A percentile compares a stretch with the other conserved stretches of the same genome.
Conservation (phyloP, 2,797 vertebrate genomes). For the Hylomyscus alleni region DNA sequence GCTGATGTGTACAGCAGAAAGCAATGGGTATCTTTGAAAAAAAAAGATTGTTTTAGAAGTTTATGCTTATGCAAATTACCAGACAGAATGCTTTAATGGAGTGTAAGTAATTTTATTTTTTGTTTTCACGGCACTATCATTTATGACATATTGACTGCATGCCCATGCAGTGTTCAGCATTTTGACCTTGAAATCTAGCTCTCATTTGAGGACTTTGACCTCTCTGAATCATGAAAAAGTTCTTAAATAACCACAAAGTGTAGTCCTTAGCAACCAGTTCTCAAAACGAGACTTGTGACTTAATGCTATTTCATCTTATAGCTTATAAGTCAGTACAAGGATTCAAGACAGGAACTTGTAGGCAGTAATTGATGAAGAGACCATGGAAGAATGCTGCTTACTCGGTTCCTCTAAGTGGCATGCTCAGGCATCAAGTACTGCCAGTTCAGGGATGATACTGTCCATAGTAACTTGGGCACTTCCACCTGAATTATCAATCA, state of each 20-base stretch:
- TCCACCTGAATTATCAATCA: background rate
- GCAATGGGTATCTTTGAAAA: background rate
- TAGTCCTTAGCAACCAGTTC: background rate
- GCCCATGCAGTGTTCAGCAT: background rate
- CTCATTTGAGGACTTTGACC: background rate
- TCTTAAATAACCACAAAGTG: background rate
- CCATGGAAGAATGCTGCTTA: background rate
- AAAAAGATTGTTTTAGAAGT: slow-evolving; percentile 41
- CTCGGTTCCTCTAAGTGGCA: too few relatives aligned
- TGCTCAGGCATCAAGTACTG: background rate
- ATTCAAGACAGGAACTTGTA: background rate
- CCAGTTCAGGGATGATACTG: background rate
- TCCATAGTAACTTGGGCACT: background rate
- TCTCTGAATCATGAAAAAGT: background rate
- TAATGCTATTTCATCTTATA: background rate
- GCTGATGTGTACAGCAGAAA: background rate
- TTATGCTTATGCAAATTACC: background rate
- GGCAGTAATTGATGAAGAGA: background rate
- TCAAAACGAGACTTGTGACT: background rate
- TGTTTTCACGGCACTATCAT: background rate
- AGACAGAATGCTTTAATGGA: background rate
- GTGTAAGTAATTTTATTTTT: background rate
- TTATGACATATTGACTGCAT: background rate
- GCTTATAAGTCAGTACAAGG: background rate
- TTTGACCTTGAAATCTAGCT: background rate